phyloP scores from a whole-genome alignment of 2,888 invertebrate species.

The Oscheius sp. region DNA sequence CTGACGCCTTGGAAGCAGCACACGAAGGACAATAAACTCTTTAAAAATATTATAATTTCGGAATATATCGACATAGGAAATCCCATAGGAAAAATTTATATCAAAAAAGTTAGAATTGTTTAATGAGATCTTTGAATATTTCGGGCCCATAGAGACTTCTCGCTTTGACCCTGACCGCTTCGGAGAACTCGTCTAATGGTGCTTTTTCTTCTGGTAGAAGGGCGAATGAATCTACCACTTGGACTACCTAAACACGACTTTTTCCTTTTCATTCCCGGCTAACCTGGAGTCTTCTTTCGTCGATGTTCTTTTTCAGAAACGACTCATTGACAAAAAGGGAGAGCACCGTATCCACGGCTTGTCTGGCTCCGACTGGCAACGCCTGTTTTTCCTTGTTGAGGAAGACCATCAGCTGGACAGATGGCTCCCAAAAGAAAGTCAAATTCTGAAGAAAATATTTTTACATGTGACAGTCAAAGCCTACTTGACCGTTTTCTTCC shows the following conservation, averaged over 20 bases:
- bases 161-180: too few relatives aligned
- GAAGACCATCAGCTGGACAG: constrained; percentile 7
- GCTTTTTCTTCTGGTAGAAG: not conserved
- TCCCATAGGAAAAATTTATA: too few relatives aligned
- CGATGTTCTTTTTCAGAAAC: constrained; percentile 3
- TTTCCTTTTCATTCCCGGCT: not conserved
- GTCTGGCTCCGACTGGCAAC: not conserved
- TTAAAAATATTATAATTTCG: not conserved
- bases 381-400: constrained; percentile 15
- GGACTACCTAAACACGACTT: not conserved
- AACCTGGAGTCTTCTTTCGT: constrained; percentile 11
- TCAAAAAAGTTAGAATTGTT: too few relatives aligned
- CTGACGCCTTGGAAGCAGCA: constrained; percentile 33
- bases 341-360: constrained; percentile 15
- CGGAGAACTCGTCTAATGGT: too few relatives aligned
- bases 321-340: not conserved
- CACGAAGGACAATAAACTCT: not conserved
- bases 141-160: too few relatives aligned
- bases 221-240: not conserved
- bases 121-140: too few relatives aligned
- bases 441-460: not conserved
- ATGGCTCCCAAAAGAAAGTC: not conserved
- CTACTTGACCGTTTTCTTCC: not conserved
- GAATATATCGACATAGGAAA: not conserved
- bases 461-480: not conserved